Evolutionary conservation across 2,113 vertebrate species (phyloP), one percentile per base, ranked within the genome.

Genomic region (Pollimyrus isidori): DNA sequence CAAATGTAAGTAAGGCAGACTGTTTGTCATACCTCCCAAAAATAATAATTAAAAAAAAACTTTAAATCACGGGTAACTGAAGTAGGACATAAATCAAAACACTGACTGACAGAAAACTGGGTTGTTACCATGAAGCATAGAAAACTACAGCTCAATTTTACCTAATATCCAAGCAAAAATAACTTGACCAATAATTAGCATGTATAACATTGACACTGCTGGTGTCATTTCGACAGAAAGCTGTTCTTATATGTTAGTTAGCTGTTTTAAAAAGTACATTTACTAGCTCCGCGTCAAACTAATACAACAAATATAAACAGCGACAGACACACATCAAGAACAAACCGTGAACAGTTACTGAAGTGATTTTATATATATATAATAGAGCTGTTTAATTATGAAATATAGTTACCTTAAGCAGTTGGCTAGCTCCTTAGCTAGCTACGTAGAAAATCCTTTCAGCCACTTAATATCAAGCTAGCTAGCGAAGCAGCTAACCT

Each of bases 401-500:
- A 80, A 80, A 80, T 42, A 80, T 80, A 35, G 35, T 80, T 80
- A 80, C 73, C 73, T 80, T 80, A 80, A 42, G 73, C 73, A 19
- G 73, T 80, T 49, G 48, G 83, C 45, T 86, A 85, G 83, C 83
- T 23, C 42, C 45, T 49, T 50, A 85, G 83, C 83, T 85, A 86
- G 83, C 83, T 49, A 86, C 23, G 83, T 30, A 86, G 83, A 80
- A 42, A 80, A 80, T 42, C 73, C 30, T 80, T 80, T 80, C 73
- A 80, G 73, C 11, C 73, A 80, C 73, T 80, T 49, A 84, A 85
- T 42, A 30, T 86, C 83, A 50, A 86, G 35, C 35, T 80, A 80
- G 73, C 73, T 15, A 85, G 23, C 23, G 45, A 85, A 39, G 35
- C 30, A 42, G 46, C 48, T 85, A 85, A 3, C 23, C 23, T 86